These are phyloP conservation scores for Sebastes vulpes DNA, from an alignment of 2,797 vertebrate species.

Conservation along the genomic window DNA sequence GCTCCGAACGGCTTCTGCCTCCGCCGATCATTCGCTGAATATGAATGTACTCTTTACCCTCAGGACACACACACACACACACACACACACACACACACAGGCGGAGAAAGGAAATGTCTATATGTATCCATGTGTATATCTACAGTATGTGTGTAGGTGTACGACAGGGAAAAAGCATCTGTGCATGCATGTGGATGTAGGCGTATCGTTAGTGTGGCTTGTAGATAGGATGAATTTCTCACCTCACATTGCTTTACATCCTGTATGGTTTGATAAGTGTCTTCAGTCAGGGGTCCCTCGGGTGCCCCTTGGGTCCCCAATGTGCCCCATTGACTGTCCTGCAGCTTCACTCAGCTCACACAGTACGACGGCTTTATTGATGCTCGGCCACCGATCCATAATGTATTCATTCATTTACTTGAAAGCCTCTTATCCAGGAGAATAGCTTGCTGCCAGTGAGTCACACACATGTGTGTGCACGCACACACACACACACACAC, in stretches of 20 bases:
- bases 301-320: constrained; percentile 11
- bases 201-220: neutral
- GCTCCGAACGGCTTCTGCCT: constrained; percentile 58
- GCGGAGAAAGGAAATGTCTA: constrained; percentile 22
- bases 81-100: constrained; percentile 17
- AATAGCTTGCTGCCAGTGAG: constrained; percentile 36
- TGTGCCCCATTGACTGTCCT: constrained; percentile 28
- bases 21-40: constrained; percentile 58
- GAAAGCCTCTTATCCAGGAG: constrained; percentile 77
- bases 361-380: constrained; percentile 63
- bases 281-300: constrained; percentile 23
- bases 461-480: neutral
- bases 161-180: constrained; percentile 17
- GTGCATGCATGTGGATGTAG: constrained; percentile 6
- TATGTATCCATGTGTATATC: constrained; percentile 28
- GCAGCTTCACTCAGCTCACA: constrained; percentile 41
- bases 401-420: constrained; percentile 83
- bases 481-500: neutral
- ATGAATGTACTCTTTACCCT: constrained; percentile 64
- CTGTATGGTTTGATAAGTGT: constrained; percentile 33
- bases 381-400: constrained; percentile 69
- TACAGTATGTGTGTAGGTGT: constrained; percentile 41
- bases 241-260: neutral
- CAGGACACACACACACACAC: constrained; percentile 42
- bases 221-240: constrained; percentile 20